Evolutionary conservation across 2,888 invertebrate genomes (phyloP).

Genomic region (Mamestra brassicae): DNA sequence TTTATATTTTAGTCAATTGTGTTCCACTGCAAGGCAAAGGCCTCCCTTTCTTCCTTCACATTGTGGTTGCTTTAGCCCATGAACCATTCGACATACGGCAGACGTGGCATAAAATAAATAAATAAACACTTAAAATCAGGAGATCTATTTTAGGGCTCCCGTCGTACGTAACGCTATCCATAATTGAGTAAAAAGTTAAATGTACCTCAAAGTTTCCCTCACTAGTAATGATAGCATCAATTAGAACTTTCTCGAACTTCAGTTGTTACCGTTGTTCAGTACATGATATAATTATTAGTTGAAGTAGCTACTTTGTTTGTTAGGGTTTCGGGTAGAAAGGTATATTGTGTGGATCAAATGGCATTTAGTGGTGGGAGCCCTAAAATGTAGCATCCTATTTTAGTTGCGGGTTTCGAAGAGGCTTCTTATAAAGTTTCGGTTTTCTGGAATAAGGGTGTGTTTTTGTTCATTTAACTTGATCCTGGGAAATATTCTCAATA

Average conservation of each 20-base stretch:
- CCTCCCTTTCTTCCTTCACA: too few relatives aligned
- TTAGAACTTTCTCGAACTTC: slow-evolving; percentile 69
- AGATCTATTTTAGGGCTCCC: slow-evolving; percentile 4
- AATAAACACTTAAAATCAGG: neutral
- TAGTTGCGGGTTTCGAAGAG: neutral
- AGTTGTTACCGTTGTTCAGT: slow-evolving; percentile 54
- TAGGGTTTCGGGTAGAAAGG: slow-evolving; percentile 22
- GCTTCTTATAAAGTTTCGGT: neutral
- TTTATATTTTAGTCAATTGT: too few relatives aligned
- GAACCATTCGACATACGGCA: too few relatives aligned
- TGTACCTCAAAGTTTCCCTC: slow-evolving; percentile 41
- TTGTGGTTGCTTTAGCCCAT: too few relatives aligned
- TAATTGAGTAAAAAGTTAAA: slow-evolving; percentile 62
- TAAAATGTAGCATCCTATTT: slow-evolving; percentile 16
- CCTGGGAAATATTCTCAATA: neutral
- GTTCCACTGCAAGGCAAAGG: too few relatives aligned
- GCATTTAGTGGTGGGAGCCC: slow-evolving; percentile 19
- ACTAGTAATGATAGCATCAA: slow-evolving; percentile 68
- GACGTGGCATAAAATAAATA: too few relatives aligned
- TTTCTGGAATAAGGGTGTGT: neutral
- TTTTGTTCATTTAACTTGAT: neutral
- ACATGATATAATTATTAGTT: slow-evolving; percentile 66
- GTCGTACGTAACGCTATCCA: slow-evolving; percentile 19
- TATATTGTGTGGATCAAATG: slow-evolving; percentile 34
- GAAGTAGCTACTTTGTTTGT: slow-evolving; percentile 48